phyloP scores from a whole-genome alignment of 2,113 vertebrate genomes.

The Daphoenositta chrysoptera region DNA sequence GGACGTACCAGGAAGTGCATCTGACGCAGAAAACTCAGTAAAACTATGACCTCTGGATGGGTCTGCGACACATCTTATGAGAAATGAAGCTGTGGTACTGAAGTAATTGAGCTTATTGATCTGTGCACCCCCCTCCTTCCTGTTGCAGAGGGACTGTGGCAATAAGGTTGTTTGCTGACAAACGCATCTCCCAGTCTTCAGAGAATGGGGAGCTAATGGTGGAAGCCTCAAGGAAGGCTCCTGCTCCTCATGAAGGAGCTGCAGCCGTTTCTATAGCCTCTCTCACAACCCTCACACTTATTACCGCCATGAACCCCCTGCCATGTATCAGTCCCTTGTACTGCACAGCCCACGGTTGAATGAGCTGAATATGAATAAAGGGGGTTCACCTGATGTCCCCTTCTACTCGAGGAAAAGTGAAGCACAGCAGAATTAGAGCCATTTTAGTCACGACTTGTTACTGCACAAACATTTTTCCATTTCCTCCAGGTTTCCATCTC shows the following conservation, averaged over 20 bases:
- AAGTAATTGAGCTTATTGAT: background rate
- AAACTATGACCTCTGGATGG: background rate
- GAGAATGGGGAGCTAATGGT: background rate
- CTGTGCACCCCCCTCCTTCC: background rate
- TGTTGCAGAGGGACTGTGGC: background rate
- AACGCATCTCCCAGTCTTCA: background rate
- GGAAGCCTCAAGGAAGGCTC: background rate
- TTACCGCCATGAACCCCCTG: background rate
- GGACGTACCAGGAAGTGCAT: background rate
- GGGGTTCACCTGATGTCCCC: background rate
- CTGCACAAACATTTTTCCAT: background rate
- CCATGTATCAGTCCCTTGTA: fast-evolving
- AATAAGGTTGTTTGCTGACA: background rate
- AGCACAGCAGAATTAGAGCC: background rate
- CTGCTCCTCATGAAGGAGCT: background rate
- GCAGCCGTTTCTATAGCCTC: background rate
- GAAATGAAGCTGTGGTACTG: background rate
- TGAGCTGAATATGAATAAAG: background rate
- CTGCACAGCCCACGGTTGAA: background rate
- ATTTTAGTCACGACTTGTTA: background rate
- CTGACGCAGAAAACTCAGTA: background rate
- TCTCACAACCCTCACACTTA: background rate
- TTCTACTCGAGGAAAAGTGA: background rate
- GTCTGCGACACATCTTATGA: background rate
- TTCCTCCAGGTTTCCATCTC: background rate